Percentiles rank a stretch among this genome's conserved stretches.
These are phyloP conservation scores for Rhinogobio ventralis DNA, from an alignment of 2,797 vertebrate species.

Conservation along the genomic window DNA sequence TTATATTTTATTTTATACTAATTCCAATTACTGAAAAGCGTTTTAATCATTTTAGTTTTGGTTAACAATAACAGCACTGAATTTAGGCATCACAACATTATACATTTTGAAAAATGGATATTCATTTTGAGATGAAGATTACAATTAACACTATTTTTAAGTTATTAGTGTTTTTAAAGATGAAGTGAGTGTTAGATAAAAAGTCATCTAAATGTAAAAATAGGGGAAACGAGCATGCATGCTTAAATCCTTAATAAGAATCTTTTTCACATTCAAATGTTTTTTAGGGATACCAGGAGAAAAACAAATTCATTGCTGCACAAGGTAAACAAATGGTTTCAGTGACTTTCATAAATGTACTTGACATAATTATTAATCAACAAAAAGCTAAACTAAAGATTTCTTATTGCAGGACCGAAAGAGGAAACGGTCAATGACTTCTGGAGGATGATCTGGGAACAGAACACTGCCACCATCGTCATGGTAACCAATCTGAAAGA, in stretches of 20 bases:
- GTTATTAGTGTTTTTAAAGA: background rate
- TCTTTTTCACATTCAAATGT: background rate
- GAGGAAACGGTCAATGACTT: slow-evolving; percentile 98
- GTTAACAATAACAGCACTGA: background rate
- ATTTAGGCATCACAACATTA: background rate
- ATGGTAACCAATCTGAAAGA: slow-evolving; percentile 99
- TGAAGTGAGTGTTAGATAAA: background rate
- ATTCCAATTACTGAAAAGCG: background rate
- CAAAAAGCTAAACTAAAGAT: background rate
- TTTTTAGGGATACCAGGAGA: slow-evolving; percentile 94
- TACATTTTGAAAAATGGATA: background rate
- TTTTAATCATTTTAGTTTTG: background rate
- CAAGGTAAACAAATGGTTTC: slow-evolving; percentile 83
- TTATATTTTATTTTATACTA: background rate
- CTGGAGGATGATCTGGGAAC: slow-evolving; percentile 99
- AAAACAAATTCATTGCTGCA: slow-evolving; percentile 98
- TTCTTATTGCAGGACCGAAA: slow-evolving; percentile 86
- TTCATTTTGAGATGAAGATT: background rate
- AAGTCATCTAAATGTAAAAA: background rate
- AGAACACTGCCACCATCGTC: slow-evolving; percentile 97
- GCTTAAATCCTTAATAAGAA: background rate
- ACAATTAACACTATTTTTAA: background rate
- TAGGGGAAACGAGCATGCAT: background rate
- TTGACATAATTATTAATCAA: background rate
- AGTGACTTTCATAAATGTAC: background rate